Base-by-base conservation (phyloP, 1,140 invertebrate genomes). In the Heliconius eleuchia region DNA sequence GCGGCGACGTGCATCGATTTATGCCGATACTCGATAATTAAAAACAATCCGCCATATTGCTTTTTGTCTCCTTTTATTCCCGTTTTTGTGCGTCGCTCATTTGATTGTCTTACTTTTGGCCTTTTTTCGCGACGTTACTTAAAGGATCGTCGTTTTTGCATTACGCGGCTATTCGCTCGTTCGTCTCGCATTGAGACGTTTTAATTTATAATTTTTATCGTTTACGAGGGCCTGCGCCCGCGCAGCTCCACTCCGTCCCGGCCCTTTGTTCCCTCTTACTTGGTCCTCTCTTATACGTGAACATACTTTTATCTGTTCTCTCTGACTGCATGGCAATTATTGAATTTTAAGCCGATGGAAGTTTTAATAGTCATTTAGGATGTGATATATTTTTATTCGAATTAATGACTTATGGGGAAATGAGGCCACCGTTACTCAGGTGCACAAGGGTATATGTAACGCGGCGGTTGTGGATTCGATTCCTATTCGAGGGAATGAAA, bases 11-110 rank as follows among this genome's bases (percentile, higher is more conserved):
- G 81, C 89, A 87, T 92, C 91, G 91, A 94, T 93, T 94, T 94
- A 94, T 94, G 90, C 90, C 92, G 91, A 94, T 94, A 93, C 91
- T 94, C 88, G 91, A 93, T 94, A 94, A 94, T 94, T 94, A 94
- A 94, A 94, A 94, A 94, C 92, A 94, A 94, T 94, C 91, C 92
- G 92, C 92, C 92, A 93, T 94, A 88, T 91, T 92, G 87, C 84
- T 94, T 93, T 93, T 92, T 94, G 87, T 86, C 84, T 89, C 84
- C 80, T 92, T 92, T 93, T 92, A 90, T 91, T 86, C 87, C 89
- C 85, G 89, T 93, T 94, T 92, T 91, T 92, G 89, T 89, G 82
- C 90, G 88, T 92, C 91, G 83, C 89, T 94, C 92, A 93, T 94
- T 93, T 94, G 92, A 94, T 94, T 94, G 91, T 94, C 84, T 89